Conservation (phyloP, 2,888 invertebrate species). For the Hirtodrosophila trivittata region DNA sequence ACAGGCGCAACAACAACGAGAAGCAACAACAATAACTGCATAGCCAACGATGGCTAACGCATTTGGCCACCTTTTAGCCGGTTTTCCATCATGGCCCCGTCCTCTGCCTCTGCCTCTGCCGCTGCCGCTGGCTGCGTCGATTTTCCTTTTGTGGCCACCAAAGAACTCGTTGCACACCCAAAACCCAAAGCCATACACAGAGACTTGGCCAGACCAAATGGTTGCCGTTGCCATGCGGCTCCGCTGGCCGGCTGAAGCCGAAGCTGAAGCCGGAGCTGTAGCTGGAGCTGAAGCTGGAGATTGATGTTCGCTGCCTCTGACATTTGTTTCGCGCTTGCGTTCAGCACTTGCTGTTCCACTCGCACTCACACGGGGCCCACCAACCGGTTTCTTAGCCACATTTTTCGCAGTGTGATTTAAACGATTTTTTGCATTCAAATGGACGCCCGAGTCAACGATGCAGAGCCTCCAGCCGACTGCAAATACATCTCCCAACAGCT, state of each 20-base stretch:
- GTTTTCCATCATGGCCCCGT: slow-evolving; percentile 61
- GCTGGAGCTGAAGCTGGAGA: slow-evolving; percentile 54
- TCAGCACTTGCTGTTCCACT: slow-evolving; percentile 46
- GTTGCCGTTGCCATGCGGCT: slow-evolving; percentile 50
- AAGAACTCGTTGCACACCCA: slow-evolving; percentile 74
- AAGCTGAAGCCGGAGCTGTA: slow-evolving; percentile 6
- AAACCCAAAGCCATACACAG: slow-evolving; percentile 24
- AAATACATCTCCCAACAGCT: slow-evolving; percentile 23
- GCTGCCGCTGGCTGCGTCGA: slow-evolving; percentile 45
- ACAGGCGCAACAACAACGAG: slow-evolving; percentile 11
- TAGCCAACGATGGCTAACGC: slow-evolving; percentile 49
- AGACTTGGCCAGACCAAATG: slow-evolving; percentile 42
- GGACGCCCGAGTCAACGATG: slow-evolving; percentile 43
- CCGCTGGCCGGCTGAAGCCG: slow-evolving; percentile 18
- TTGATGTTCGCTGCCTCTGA: slow-evolving; percentile 78
- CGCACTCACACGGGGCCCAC: slow-evolving; percentile 40
- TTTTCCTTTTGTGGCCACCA: slow-evolving; percentile 79
- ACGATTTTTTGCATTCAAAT: slow-evolving; percentile 63
- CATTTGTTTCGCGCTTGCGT: slow-evolving; percentile 77
- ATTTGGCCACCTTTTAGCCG: slow-evolving; percentile 76
- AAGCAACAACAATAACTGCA: slow-evolving; percentile 12
- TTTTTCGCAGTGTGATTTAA: slow-evolving; percentile 69
- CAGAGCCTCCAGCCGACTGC: slow-evolving; percentile 14
- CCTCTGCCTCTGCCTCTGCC: slow-evolving; percentile 37
- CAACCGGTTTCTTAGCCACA: slow-evolving; percentile 65